These are phyloP conservation scores for Cheumatopsyche charites DNA, from an alignment of 1,140 invertebrate genomes.

Conservation along the genomic window DNA sequence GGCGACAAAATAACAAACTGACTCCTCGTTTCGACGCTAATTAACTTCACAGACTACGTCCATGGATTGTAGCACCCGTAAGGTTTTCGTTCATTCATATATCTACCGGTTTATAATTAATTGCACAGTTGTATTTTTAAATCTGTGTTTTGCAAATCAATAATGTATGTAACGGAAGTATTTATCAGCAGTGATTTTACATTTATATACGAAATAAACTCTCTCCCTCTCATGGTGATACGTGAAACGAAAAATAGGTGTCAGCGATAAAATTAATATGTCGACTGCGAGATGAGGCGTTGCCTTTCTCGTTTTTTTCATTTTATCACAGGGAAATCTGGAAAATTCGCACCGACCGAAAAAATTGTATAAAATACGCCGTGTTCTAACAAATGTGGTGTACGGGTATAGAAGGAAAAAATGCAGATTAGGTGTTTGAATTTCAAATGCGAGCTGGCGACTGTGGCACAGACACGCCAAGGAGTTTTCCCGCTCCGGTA, in stretches of 20 bases:
- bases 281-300: conserved; percentile 6
- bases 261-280: neutral
- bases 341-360: conserved; percentile 8
- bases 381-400: conserved; percentile 18
- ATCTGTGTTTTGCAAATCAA: too few relatives aligned
- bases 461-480: conserved; percentile 28
- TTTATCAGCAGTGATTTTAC: too few relatives aligned
- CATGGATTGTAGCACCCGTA: neutral
- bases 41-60: conserved; percentile 36
- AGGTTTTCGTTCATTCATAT: too few relatives aligned
- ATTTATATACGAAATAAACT: too few relatives aligned
- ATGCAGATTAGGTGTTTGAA: conserved; percentile 37
- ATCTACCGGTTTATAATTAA: too few relatives aligned
- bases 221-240: too few relatives aligned
- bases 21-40: conserved; percentile 34
- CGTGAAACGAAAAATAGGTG: too few relatives aligned
- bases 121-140: too few relatives aligned
- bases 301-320: neutral
- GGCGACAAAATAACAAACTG: conserved; percentile 44
- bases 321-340: conserved; percentile 10
- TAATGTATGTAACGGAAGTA: too few relatives aligned
- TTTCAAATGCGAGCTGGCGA: conserved; percentile 33
- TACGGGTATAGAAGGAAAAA: conserved; percentile 27
- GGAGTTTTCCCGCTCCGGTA: conserved; percentile 31
- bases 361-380: conserved; percentile 23